A percentile compares a stretch with the other conserved stretches of the same genome.
These are phyloP conservation scores for Agrochola lychnidis DNA, from an alignment of 2,888 invertebrate genomes.

Conservation along the genomic window DNA sequence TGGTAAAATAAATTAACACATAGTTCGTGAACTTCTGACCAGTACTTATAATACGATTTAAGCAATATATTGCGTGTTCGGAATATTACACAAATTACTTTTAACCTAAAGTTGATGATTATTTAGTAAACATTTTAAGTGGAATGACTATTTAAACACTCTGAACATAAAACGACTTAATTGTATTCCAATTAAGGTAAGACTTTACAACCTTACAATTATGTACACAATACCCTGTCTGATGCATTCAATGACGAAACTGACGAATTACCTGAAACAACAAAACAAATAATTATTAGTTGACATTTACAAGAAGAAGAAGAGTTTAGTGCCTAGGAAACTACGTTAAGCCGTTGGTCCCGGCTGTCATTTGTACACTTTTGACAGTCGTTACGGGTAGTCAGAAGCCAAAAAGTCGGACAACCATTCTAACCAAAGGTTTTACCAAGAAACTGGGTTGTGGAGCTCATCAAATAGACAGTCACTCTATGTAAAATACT, in stretches of 20 bases:
- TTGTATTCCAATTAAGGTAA: conserved; percentile 46
- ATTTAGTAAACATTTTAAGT: conserved; percentile 44
- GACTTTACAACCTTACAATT: conserved; percentile 31
- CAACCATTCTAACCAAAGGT: neutral
- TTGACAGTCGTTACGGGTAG: neutral
- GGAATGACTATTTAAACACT: conserved; percentile 41
- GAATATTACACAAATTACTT: conserved; percentile 36
- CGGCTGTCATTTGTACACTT: neutral
- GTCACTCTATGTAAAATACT: neutral
- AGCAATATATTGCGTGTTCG: conserved; percentile 50
- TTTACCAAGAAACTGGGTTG: neutral
- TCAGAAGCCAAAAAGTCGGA: neutral
- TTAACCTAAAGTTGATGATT: conserved; percentile 21
- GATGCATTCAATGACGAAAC: conserved; percentile 7
- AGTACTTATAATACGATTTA: conserved; percentile 50
- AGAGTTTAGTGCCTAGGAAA: neutral
- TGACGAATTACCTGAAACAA: conserved; percentile 57
- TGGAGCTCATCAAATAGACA: neutral
- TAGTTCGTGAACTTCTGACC: conserved; percentile 52
- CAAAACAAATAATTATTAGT: conserved; percentile 28
- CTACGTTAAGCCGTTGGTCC: neutral
- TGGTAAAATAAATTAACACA: conserved; percentile 45
- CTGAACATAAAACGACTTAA: conserved; percentile 45
- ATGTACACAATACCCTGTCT: conserved; percentile 17
- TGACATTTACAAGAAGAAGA: neutral